Base-by-base conservation (phyloP, 2,113 vertebrate genomes). In the Oreochromis aureus region DNA sequence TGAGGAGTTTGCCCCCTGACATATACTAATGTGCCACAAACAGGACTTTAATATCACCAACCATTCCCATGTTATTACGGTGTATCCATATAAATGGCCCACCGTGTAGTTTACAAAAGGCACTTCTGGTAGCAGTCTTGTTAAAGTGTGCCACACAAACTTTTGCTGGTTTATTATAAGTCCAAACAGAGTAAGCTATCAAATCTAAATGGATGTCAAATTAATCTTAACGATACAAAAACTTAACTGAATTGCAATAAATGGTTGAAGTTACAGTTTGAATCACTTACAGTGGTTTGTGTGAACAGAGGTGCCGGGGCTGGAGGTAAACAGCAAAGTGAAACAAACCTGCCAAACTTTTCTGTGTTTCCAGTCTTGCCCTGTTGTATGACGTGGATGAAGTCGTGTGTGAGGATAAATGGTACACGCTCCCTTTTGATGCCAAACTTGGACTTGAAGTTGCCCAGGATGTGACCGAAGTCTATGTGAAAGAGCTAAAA, bases 401-500 rank as follows among this genome's bases (percentile, higher is more conserved):
- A 99, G 96, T 99, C 99, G 71, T 99, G 98, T 7, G 99, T 99
- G 90, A 99, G 98, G 96, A 99, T 99, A 91, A 99, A 99, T 83
- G 99, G 99, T 82, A 99, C 99, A 3, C 99, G 97, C 92, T 99
- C 99, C 93, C 98, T 97, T 96, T 99, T 99, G 96, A 99, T 99
- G 91, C 98, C 98, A 94, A 99, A 99, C 95, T 99, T 99, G 63
- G 98, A 99, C 88, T 99, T 99, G 93, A 99, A 99, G 96, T 99
- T 99, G 83, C 99, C 99, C 93, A 99, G 97, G 95, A 99, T 99
- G 95, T 99, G 99, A 36, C 98, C 99, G 89, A 99, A 99, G 94
- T 99, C 98, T 89, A 99, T 99, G 95, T 99, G 99, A 94, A 99
- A 99, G 78, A 99, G 98, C 99, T 99, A 91, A 69, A 46, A 54